A percentile compares a stretch with the other conserved stretches of the same genome.
Conservation (phyloP, 2,888 invertebrate genomes). For the Xestia rhomboidea region DNA sequence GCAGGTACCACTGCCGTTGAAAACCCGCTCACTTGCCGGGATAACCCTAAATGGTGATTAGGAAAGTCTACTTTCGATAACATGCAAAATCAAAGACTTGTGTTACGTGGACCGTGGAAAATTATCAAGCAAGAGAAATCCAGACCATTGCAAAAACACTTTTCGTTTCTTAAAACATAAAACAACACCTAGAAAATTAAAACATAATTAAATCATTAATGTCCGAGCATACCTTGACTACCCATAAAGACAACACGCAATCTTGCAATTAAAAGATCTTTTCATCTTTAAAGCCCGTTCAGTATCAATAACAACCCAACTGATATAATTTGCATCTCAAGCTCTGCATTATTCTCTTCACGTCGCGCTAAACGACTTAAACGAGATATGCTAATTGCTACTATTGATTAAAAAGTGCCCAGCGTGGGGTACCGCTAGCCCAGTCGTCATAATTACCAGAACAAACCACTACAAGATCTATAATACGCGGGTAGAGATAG, state of each 20-base stretch:
- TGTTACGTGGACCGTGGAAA: background rate
- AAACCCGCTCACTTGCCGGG: slow-evolving; percentile 31
- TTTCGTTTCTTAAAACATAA: background rate
- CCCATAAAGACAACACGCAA: slow-evolving; percentile 18
- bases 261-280: slow-evolving; percentile 35
- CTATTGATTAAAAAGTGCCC: slow-evolving; percentile 85
- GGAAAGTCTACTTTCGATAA: slow-evolving; percentile 31
- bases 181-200: background rate
- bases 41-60: slow-evolving; percentile 31
- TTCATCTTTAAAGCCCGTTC: slow-evolving; percentile 38
- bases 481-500: slow-evolving; percentile 84
- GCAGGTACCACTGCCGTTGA: background rate
- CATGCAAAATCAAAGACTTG: slow-evolving; percentile 27
- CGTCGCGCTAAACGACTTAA: slow-evolving; percentile 73
- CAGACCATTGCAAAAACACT: background rate
- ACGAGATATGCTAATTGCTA: slow-evolving; percentile 85
- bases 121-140: background rate
- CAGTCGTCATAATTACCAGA: slow-evolving; percentile 85
- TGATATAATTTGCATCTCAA: slow-evolving; percentile 58
- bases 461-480: slow-evolving; percentile 74
- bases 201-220: slow-evolving; percentile 25
- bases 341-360: slow-evolving; percentile 70
- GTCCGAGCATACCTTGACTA: slow-evolving; percentile 1
- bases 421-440: slow-evolving; percentile 84
- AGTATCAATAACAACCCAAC: slow-evolving; percentile 52